These are phyloP conservation scores for Aproaerema taeniolella DNA, from an alignment of 2,888 invertebrate species.

Conservation along the genomic window DNA sequence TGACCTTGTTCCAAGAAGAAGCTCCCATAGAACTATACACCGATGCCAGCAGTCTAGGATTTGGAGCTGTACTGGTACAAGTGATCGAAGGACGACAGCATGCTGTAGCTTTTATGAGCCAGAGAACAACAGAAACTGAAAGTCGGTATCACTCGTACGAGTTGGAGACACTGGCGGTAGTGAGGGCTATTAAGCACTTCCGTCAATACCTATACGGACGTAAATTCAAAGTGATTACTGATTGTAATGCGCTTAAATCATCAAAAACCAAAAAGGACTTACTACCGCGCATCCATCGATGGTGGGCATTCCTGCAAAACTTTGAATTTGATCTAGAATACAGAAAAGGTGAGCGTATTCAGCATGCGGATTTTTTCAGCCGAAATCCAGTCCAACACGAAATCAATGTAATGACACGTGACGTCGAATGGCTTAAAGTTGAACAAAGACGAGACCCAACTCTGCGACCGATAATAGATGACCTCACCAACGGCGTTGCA, in stretches of 20 bases:
- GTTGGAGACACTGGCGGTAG: too few relatives aligned
- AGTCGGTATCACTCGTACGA: constrained; percentile 24
- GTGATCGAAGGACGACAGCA: constrained; percentile 5
- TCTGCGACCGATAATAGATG: neutral
- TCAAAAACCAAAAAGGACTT: constrained; percentile 23
- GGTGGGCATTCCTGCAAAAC: constrained; percentile 27
- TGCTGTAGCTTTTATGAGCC: constrained; percentile 13
- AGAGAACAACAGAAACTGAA: constrained; percentile 20
- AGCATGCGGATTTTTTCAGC: constrained; percentile 24
- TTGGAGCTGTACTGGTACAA: constrained; percentile 21
- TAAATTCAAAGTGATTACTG: too few relatives aligned
- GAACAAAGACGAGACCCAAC: neutral
- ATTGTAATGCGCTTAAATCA: constrained; percentile 24
- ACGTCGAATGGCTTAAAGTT: neutral
- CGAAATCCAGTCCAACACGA: constrained; percentile 20
- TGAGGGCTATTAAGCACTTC: too few relatives aligned
- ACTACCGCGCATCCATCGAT: constrained; percentile 22
- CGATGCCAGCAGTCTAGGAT: constrained; percentile 13
- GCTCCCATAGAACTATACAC: constrained; percentile 2
- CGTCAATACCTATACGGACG: too few relatives aligned
- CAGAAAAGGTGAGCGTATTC: constrained; percentile 19
- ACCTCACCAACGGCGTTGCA: too few relatives aligned
- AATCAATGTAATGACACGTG: neutral
- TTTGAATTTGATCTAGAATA: constrained; percentile 24
- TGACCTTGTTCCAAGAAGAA: constrained; percentile 5